phyloP scores from a whole-genome alignment of 2,888 invertebrate species.

The Eumacrocentrus americanus region DNA sequence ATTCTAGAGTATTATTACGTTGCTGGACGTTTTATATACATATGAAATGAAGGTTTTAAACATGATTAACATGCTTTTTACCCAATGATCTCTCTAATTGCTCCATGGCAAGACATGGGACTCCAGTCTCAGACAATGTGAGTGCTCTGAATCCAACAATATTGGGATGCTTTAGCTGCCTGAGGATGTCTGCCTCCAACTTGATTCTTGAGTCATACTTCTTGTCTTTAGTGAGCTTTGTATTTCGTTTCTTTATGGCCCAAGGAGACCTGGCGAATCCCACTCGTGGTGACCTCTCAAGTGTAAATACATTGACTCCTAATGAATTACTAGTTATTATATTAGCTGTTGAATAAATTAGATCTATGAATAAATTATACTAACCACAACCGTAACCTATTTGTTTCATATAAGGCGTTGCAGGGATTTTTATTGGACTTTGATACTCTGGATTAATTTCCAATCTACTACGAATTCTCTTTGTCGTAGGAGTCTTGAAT shows the following conservation, averaged over 20 bases:
- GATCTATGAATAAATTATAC: constrained; percentile 26
- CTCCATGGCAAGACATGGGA: constrained; percentile 78
- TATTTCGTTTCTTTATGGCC: constrained; percentile 80
- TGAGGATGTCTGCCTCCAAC: constrained; percentile 75
- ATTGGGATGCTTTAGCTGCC: constrained; percentile 76
- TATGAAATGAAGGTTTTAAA: constrained; percentile 8
- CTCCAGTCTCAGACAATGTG: constrained; percentile 64
- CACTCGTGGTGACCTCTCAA: constrained; percentile 74
- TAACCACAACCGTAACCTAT: constrained; percentile 80
- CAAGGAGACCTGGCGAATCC: constrained; percentile 79
- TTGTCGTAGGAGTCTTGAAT: constrained; percentile 51
- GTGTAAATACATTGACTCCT: constrained; percentile 80
- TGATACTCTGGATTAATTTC: constrained; percentile 45
- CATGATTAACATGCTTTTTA: too few relatives aligned
- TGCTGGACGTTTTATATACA: too few relatives aligned
- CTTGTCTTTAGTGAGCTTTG: constrained; percentile 55
- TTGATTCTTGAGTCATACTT: constrained; percentile 67
- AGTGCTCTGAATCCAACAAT: constrained; percentile 78
- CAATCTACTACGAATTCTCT: constrained; percentile 38
- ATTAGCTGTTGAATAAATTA: too few relatives aligned
- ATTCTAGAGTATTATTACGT: too few relatives aligned
- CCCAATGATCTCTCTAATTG: constrained; percentile 74
- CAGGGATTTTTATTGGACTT: constrained; percentile 66
- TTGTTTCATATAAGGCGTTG: constrained; percentile 75
- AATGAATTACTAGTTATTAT: constrained; percentile 32